Conservation (phyloP, 2,888 invertebrate genomes). For the Falcaria lacertinaria region DNA sequence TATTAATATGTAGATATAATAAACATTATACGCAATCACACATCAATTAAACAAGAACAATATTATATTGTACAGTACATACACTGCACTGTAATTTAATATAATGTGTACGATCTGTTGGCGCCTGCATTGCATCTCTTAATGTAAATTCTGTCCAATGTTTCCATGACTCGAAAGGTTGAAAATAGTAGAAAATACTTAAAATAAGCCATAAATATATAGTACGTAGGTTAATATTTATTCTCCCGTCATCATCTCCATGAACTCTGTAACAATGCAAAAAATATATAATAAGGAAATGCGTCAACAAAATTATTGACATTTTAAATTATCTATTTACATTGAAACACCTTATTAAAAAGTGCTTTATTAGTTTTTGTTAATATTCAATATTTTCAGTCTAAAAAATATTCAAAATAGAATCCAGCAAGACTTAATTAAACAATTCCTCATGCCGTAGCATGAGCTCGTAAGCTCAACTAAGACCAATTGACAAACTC, state of each 20-base stretch:
- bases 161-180: conserved; percentile 63
- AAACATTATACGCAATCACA: conserved; percentile 73
- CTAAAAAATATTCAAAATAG: no score
- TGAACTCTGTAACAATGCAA: conserved; percentile 88
- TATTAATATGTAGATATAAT: conserved; percentile 72
- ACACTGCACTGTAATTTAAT: conserved; percentile 41
- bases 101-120: conserved; percentile 48
- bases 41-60: conserved; percentile 70
- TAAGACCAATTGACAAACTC: no score
- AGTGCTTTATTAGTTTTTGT: no score
- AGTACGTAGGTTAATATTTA: conserved; percentile 72
- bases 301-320: no score
- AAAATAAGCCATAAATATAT: conserved; percentile 58
- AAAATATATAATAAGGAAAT: conserved; percentile 3
- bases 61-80: conserved; percentile 73
- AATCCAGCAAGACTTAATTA: no score
- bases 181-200: conserved; percentile 64
- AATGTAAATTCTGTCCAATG: conserved; percentile 48
- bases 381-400: no score
- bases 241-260: conserved; percentile 98
- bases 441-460: no score
- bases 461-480: no score
- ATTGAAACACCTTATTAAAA: no score
- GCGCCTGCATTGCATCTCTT: conserved; percentile 33
- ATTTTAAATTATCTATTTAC: no score